Base-by-base conservation (phyloP, 2,113 vertebrate genomes). In the Dromaius novaehollandiae region DNA sequence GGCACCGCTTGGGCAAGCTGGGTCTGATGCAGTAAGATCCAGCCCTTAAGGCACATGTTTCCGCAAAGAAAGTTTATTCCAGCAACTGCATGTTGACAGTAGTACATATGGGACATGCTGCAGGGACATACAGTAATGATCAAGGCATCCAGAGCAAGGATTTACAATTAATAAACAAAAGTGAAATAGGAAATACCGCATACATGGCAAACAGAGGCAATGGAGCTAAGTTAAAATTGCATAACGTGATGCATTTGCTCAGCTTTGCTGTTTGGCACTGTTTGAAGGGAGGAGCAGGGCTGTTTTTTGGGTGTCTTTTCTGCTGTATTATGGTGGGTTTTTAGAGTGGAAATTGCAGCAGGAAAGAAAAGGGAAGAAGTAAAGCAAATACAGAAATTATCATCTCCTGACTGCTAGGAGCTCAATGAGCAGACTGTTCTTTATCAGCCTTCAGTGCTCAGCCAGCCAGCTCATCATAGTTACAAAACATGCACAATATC, bases 131-230 rank as follows among this genome's bases (percentile, higher is more conserved):
- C 15, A 58, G 50, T 9, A 50, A 38, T 53, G 13, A 66, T 4
- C 48, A 19, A 4, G 68, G 32, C 64, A 36, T 13, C 48, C 36
- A 73, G 48, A 5, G 17, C 26, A 55, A 60, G 40, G 83, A 7
- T 48, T 92, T 65, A 26, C 50, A 21, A 26, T 86, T 64, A 38
- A 50, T 91, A 85, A 96, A 74, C 71, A 93, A 18, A 60, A 82
- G 75, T 82, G 91, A 89, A 92, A 92, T 2, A 71, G 64, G 73
- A 91, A 93, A 74, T 93, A 13, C 89, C 87, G 88, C 87, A 58
- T 87, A 89, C 0, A 0, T 65, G 28, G 83, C 88, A 63, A 91
- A 46, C 55, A n/a, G 40, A 84, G 81, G 77, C 70, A 89, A 17
- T 11, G 4, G 11, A 81, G 34, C 70, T 38, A 32, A 4, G 24